These are phyloP conservation scores for Microchrysa polita DNA, from an alignment of 2,888 invertebrate genomes.

Conservation along the genomic window DNA sequence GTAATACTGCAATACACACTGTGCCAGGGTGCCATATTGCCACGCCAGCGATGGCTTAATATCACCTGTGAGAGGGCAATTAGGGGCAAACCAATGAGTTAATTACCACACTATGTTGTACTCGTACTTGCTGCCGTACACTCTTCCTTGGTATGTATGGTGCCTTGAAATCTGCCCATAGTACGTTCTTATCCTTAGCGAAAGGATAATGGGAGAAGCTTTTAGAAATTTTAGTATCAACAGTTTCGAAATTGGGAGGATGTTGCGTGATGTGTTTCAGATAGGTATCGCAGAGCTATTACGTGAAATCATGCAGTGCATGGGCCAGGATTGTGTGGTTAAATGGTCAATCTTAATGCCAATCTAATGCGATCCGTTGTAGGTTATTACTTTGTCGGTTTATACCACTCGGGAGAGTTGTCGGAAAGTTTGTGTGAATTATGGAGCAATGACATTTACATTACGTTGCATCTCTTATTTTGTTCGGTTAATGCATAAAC, in stretches of 20 bases:
- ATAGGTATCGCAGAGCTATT: slow-evolving; percentile 40
- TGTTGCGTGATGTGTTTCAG: slow-evolving; percentile 38
- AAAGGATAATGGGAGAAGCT: neutral
- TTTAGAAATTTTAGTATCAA: slow-evolving; percentile 15
- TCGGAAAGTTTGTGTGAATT: neutral
- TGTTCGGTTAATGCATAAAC: no score
- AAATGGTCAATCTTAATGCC: slow-evolving; percentile 37
- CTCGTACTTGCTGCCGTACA: neutral
- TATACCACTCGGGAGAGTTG: neutral
- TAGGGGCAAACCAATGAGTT: slow-evolving; percentile 42
- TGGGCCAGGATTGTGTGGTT: slow-evolving; percentile 14
- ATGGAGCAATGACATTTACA: no score
- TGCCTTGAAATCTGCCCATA: no score
- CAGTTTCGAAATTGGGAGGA: slow-evolving; percentile 21
- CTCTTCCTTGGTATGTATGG: neutral
- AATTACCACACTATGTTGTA: slow-evolving; percentile 18
- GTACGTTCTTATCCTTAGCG: neutral
- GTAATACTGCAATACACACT: neutral
- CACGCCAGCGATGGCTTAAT: slow-evolving; percentile 36
- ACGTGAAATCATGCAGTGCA: slow-evolving; percentile 25
- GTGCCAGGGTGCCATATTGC: slow-evolving; percentile 15
- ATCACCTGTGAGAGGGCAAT: slow-evolving; percentile 43
- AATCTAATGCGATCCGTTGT: slow-evolving; percentile 26
- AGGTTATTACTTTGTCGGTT: neutral
- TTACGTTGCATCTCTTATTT: no score